These are phyloP conservation scores for Athrips mouffetella DNA, from an alignment of 2,888 invertebrate genomes.

Conservation along the genomic window DNA sequence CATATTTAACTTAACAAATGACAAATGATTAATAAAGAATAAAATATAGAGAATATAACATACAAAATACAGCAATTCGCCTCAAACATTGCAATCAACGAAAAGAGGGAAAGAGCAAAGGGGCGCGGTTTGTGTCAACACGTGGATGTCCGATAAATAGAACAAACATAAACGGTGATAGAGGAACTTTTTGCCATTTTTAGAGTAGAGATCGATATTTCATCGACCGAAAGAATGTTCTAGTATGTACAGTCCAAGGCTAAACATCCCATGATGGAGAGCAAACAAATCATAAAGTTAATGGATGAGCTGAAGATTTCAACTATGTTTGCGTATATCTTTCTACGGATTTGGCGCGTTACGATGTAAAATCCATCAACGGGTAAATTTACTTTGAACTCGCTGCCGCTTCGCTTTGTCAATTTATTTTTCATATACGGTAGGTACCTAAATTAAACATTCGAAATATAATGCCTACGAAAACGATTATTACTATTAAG, in stretches of 20 bases:
- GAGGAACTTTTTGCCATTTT: slow-evolving; percentile 14
- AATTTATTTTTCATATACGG: too few species aligned
- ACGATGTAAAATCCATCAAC: too few species aligned
- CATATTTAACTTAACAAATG: not conserved
- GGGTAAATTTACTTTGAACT: too few species aligned
- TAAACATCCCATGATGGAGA: not conserved
- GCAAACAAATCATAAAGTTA: not conserved
- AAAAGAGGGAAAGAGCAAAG: slow-evolving; percentile 17
- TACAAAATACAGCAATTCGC: not conserved
- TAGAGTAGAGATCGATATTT: not conserved
- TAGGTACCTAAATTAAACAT: too few species aligned
- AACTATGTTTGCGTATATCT: too few species aligned
- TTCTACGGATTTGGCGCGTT: too few species aligned
- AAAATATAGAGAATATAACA: too few species aligned
- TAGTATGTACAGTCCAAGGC: not conserved
- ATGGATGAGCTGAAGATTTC: not conserved
- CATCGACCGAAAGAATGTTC: not conserved
- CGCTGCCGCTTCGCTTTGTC: too few species aligned
- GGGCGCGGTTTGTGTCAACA: slow-evolving; percentile 38
- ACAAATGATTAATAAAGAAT: too few species aligned
- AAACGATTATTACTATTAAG: too few species aligned
- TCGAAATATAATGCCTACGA: too few species aligned
- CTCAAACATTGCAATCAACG: not conserved
- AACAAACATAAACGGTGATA: slow-evolving; percentile 30
- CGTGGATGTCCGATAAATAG: slow-evolving; percentile 38